Base-by-base conservation (phyloP, 2,888 invertebrate genomes). In the Megastigmus dorsalis region DNA sequence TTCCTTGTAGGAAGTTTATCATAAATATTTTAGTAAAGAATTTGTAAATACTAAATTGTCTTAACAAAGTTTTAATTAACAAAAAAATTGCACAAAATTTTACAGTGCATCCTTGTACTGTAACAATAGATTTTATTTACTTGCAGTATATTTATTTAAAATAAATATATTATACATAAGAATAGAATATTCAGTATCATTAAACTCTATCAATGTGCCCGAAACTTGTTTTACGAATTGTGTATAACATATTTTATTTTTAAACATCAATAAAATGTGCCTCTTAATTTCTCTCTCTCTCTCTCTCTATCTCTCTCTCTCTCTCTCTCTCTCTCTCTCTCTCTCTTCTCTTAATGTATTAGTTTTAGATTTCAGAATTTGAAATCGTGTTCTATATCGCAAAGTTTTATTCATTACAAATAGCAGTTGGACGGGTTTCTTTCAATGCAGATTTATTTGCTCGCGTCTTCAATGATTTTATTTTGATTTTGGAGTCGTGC, bases 111-210 rank as follows among this genome's bases (percentile, higher is more conserved):
- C 23, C 41, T 33, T 43, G 69, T 68, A 75, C 71, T 72, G 52
- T 73, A 73, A 69, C 28, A 45, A 76, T 73, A 72, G 52, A 72
- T 72, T 68, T 72, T 72, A 69, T 48, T 36, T 59, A 69, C 45
- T 18, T 73, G 69, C 57, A 76, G 73, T 76, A 73, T 76, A 76
- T 76, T 76, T 76, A 76, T 76, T 76, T 76, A 76, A 73, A 76
- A 76, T 75, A 75, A 75, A 75, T 75, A 75, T 75, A 72, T 76
- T 72, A 76, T 72, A 68, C 63, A 72, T 71, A 70, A 68, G 33
- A 60, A 60, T 45, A 67, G 55, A 65, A 69, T 13, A 62, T 52
- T 43, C 18, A 36, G 26, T 45, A 15, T 60, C n/a, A 54, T 54
- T 72, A 38, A 60, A 62, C n/a, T 38, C 13, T 45, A 26, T 36